Percentiles rank a stretch among this genome's conserved stretches.
phyloP scores from a whole-genome alignment of 2,888 invertebrate genomes.

The Phorcus lineatus region DNA sequence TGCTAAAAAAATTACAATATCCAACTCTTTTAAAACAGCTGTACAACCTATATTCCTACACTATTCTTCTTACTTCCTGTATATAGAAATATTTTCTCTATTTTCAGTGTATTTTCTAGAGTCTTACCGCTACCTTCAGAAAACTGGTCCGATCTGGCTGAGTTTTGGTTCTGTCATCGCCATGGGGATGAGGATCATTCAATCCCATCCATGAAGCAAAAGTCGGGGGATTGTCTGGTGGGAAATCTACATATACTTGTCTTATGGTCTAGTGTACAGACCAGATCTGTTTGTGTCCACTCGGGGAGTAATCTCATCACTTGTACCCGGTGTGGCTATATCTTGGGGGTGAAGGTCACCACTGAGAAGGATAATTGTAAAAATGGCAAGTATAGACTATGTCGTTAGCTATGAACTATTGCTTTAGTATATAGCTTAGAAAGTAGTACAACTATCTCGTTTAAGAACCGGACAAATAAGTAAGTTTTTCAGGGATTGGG shows the following conservation, averaged over 20 bases:
- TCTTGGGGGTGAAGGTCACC: slow-evolving; percentile 43
- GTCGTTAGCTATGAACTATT: too few relatives aligned
- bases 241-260: slow-evolving; percentile 59
- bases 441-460: too few relatives aligned
- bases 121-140: slow-evolving; percentile 67
- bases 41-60: not conserved
- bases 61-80: too few relatives aligned
- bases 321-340: slow-evolving; percentile 57
- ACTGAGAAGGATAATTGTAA: not conserved
- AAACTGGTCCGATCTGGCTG: slow-evolving; percentile 66
- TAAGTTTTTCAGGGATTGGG: too few relatives aligned
- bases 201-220: not conserved
- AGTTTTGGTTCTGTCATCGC: slow-evolving; percentile 70
- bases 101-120: slow-evolving; percentile 56
- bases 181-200: slow-evolving; percentile 40
- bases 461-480: too few relatives aligned
- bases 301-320: slow-evolving; percentile 39
- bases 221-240: slow-evolving; percentile 61
- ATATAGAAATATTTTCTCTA: not conserved
- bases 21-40: not conserved
- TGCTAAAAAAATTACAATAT: too few relatives aligned
- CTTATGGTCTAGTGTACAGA: slow-evolving; percentile 41
- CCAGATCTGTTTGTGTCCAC: slow-evolving; percentile 37
- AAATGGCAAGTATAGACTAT: not conserved
- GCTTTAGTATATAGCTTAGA: too few relatives aligned